Base-by-base conservation (phyloP, 2,888 invertebrate genomes). In the Nineta flava region DNA sequence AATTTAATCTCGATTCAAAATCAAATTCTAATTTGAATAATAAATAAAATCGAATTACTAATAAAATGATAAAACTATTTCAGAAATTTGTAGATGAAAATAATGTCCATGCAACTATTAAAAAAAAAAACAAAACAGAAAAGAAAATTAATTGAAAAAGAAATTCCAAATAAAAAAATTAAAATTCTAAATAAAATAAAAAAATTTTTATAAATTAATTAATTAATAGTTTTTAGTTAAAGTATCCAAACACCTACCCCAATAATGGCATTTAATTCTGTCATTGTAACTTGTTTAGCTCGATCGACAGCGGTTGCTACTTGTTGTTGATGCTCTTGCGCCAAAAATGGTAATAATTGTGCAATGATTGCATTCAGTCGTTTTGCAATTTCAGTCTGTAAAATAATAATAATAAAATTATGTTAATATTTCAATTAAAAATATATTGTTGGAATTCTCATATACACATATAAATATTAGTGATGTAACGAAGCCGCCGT, bases 211-310 rank as follows among this genome's bases (percentile, higher is more conserved):
- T 13, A 44, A n/a, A 38, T 10, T n/a, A 12, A 38, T 38, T 5
- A 38, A 38, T 15, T 13, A 38, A 38, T 38, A 35, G 2, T 35
- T 10, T 35, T 19, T 3, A 19, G 5, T 19, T 3, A 19, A 19
- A 19, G 19, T 19, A 19, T 19, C 2, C 2, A 19, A 19, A 19
- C 2, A 73, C 86, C 82, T 73, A 92, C 92, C 80, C 91, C 91
- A 65, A 92, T 90, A 63, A 93, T 90, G 58, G 90, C 84, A 68
- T 92, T 92, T 57, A 93, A 76, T 71, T 94, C 93, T 54, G 88
- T 85, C 88, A 92, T 91, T 61, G 87, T 91, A 65, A 95, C 88
- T 74, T 93, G 90, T 71, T 94, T 94, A 61, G 93, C 93, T 61
- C 93, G 71, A 67, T 95, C 94, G 55, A 94, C 87, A 9, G 94